These are phyloP conservation scores for Drosophila rellima DNA, from an alignment of 2,888 invertebrate species.

Conservation along the genomic window DNA sequence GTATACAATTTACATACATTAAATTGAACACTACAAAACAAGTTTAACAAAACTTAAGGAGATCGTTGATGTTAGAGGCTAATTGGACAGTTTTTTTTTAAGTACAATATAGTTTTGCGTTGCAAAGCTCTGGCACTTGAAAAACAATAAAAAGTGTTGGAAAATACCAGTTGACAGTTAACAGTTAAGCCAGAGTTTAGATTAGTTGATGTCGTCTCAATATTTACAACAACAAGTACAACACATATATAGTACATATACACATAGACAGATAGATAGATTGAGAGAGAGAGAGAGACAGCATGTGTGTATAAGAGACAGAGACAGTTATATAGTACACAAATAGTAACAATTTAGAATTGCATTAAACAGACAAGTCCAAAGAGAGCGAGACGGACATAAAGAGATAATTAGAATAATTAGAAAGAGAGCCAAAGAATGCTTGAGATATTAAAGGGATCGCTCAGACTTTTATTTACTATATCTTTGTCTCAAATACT, in stretches of 20 bases:
- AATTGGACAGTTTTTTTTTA: background rate
- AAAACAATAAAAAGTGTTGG: slow-evolving; percentile 28
- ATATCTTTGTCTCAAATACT: slow-evolving; percentile 6
- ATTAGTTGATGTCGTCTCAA: slow-evolving; percentile 22
- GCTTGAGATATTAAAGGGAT: background rate
- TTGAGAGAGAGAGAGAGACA: slow-evolving; percentile 17
- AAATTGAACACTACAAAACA: slow-evolving; percentile 86
- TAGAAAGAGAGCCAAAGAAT: slow-evolving; percentile 6
- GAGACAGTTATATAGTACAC: slow-evolving; percentile 9
- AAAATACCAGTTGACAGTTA: slow-evolving; percentile 4
- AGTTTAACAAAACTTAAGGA: slow-evolving; percentile 86
- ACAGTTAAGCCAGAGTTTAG: slow-evolving; percentile 9
- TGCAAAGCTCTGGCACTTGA: background rate
- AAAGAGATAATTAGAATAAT: background rate
- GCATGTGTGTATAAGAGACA: slow-evolving; percentile 20
- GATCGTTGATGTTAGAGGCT: slow-evolving; percentile 59
- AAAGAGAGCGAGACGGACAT: slow-evolving; percentile 26
- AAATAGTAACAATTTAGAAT: background rate
- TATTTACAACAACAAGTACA: slow-evolving; percentile 55
- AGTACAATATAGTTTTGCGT: background rate
- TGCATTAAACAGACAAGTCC: background rate
- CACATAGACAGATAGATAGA: slow-evolving; percentile 19
- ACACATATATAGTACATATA: slow-evolving; percentile 39
- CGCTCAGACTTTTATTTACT: slow-evolving; percentile 18
- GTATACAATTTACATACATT: slow-evolving; percentile 85